These are phyloP conservation scores for Folsomia candida DNA, from an alignment of 2,888 invertebrate genomes.

Conservation along the genomic window DNA sequence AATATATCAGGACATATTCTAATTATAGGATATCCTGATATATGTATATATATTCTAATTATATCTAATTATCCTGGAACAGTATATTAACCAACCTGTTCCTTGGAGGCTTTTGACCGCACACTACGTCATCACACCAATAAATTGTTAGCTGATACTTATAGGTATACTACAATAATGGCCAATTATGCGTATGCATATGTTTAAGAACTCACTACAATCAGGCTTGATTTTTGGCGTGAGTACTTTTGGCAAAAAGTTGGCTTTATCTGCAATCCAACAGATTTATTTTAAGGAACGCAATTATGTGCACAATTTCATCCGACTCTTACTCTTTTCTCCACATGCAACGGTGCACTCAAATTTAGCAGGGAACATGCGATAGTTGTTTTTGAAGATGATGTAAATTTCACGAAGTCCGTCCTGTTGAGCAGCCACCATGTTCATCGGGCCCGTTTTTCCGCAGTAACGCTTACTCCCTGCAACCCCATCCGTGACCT, in stretches of 20 bases:
- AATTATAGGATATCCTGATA: too few species aligned
- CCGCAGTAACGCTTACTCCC: conserved; percentile 4
- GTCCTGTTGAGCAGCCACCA: background rate
- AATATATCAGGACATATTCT: too few species aligned
- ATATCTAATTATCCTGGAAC: too few species aligned
- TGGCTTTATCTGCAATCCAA: background rate
- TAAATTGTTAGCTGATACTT: too few species aligned
- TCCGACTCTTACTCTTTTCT: conserved; percentile 3
- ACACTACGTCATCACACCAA: conserved; percentile 4
- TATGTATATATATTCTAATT: too few species aligned
- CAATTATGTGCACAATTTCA: background rate
- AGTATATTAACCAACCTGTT: too few species aligned
- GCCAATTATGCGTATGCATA: too few species aligned
- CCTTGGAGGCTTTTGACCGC: conserved; percentile 6
- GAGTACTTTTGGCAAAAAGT: background rate
- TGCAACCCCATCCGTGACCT: conserved; percentile 11
- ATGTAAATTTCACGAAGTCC: conserved; percentile 19
- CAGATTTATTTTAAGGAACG: background rate
- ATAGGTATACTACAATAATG: too few species aligned
- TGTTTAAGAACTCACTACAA: conserved; percentile 9
- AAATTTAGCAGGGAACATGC: background rate
- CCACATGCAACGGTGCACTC: conserved; percentile 17
- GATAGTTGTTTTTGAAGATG: background rate
- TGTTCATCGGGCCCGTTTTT: background rate
- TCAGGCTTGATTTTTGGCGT: background rate